Conservation (phyloP, 1,140 invertebrate species). For the Caenorhabditis elegans region DNA sequence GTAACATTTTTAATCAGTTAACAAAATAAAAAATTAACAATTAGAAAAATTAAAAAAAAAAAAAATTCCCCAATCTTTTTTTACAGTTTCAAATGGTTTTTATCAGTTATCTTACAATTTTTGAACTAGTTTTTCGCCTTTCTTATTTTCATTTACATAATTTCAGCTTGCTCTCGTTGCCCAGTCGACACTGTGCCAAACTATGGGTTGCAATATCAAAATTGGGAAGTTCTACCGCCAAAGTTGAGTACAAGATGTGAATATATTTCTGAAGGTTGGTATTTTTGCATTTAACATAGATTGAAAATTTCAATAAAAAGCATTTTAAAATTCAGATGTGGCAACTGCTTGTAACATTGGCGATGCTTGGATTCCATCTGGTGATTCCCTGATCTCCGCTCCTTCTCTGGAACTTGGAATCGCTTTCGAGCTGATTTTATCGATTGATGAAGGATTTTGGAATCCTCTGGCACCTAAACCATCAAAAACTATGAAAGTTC, state of each 20-base stretch:
- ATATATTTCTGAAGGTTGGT: slow-evolving; percentile 54
- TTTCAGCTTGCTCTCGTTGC: slow-evolving; percentile 69
- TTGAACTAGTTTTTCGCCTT: too few species aligned
- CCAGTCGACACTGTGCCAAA: slow-evolving; percentile 70
- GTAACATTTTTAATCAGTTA: too few species aligned
- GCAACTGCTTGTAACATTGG: slow-evolving; percentile 52
- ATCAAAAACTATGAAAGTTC: slow-evolving; percentile 50
- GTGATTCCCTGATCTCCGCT: slow-evolving; percentile 63
- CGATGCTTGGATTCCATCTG: slow-evolving; percentile 58
- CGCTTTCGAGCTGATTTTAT: slow-evolving; percentile 60
- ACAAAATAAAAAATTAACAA: too few species aligned
- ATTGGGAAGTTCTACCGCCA: slow-evolving; percentile 71
- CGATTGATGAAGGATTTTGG: slow-evolving; percentile 53
- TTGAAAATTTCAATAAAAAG: background rate
- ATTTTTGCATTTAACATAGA: too few species aligned
- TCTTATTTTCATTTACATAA: too few species aligned
- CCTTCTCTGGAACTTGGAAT: slow-evolving; percentile 60
- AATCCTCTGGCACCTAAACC: slow-evolving; percentile 54
- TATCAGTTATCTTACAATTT: too few species aligned
- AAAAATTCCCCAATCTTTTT: too few species aligned
- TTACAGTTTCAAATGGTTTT: too few species aligned
- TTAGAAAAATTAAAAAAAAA: too few species aligned
- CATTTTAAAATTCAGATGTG: slow-evolving; percentile 45
- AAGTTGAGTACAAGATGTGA: slow-evolving; percentile 70
- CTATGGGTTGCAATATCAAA: slow-evolving; percentile 69